phyloP scores from a whole-genome alignment of 2,113 vertebrate species.

The Alethe castanea region DNA sequence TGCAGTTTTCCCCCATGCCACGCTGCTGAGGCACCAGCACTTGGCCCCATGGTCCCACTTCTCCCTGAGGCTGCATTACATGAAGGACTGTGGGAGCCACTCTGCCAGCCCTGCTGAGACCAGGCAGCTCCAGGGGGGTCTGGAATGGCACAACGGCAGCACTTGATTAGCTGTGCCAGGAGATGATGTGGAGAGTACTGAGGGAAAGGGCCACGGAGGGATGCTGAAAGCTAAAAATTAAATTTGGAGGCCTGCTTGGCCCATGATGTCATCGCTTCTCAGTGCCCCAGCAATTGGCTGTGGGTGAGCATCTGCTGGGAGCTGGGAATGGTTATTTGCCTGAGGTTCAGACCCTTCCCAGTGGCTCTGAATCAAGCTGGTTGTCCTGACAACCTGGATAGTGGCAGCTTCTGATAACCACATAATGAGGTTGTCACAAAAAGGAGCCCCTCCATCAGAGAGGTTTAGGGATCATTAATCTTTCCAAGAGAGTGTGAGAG shows the following conservation, averaged over 20 bases:
- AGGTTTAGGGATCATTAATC: constrained; percentile 42
- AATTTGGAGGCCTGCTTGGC: constrained; percentile 78
- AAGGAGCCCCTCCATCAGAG: constrained; percentile 53
- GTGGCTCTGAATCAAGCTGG: constrained; percentile 84
- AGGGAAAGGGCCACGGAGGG: constrained; percentile 41
- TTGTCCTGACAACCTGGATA: constrained; percentile 90
- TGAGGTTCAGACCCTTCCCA: constrained; percentile 85
- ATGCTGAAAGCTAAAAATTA: constrained; percentile 67
- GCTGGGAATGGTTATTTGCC: constrained; percentile 82
- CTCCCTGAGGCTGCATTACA: background rate
- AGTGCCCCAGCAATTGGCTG: constrained; percentile 79
- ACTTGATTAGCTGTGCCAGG: background rate
- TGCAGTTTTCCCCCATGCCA: background rate
- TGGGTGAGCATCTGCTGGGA: constrained; percentile 85
- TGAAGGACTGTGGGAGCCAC: background rate
- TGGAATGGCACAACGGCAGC: background rate
- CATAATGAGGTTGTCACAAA: constrained; percentile 79
- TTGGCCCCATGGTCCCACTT: fast-evolving
- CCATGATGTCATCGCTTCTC: constrained; percentile 92
- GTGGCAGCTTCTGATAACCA: constrained; percentile 78
- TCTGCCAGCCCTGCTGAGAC: background rate
- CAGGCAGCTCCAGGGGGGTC: background rate
- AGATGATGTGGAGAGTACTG: background rate
- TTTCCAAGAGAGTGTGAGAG: background rate
- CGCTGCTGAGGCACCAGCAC: background rate